Conservation (phyloP, 2,888 invertebrate species). For the Anodontia alba region DNA sequence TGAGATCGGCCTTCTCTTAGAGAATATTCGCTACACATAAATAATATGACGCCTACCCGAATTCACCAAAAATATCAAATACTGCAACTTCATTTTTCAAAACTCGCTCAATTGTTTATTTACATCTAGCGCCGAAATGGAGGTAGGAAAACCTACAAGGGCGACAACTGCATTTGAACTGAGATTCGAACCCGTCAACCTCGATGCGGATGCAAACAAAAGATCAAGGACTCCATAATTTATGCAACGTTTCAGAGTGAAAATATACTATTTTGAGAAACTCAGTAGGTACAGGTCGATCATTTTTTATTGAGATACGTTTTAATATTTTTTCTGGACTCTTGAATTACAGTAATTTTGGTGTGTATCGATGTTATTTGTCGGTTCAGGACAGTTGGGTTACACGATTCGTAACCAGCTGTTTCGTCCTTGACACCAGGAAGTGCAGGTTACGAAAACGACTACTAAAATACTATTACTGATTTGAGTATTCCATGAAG, state of each 20-base stretch:
- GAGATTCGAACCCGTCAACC: constrained; percentile 18
- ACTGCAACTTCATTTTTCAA: not conserved
- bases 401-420: not conserved
- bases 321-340: too few species aligned
- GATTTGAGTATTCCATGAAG: too few species aligned
- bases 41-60: not conserved
- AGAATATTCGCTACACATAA: too few species aligned
- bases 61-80: constrained; percentile 7
- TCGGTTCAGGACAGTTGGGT: not conserved
- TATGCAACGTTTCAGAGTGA: not conserved
- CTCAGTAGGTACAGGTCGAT: not conserved
- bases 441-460: too few species aligned
- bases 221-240: constrained; percentile 14
- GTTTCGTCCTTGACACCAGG: not conserved
- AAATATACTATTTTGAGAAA: not conserved
- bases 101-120: not conserved
- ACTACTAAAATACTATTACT: too few species aligned
- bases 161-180: not conserved
- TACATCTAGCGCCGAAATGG: constrained; percentile 14
- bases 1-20: too few species aligned
- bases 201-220: constrained; percentile 15
- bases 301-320: too few species aligned
- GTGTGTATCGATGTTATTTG: not conserved
- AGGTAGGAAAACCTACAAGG: not conserved
- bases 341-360: not conserved